These are phyloP conservation scores for Schrankia costaestrigalis DNA, from an alignment of 2,888 invertebrate genomes.

Conservation along the genomic window DNA sequence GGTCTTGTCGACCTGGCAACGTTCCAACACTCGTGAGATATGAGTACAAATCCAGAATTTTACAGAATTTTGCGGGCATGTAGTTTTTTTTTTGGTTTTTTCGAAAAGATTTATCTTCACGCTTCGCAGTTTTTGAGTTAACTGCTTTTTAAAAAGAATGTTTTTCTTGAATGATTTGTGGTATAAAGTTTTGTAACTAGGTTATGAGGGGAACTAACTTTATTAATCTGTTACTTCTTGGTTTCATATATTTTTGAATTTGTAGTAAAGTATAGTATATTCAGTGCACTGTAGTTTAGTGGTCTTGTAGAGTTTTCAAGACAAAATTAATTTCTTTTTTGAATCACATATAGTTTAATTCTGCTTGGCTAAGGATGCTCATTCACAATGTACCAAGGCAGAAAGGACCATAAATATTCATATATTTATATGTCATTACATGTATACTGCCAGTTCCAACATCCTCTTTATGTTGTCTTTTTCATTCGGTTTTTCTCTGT, in stretches of 20 bases:
- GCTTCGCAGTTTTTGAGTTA: conserved; percentile 18
- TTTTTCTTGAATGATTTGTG: conserved; percentile 15
- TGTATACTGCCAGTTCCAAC: too few species aligned
- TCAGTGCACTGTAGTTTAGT: too few species aligned
- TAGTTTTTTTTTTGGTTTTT: conserved; percentile 18
- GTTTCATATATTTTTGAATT: background rate
- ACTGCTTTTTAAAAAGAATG: conserved; percentile 9
- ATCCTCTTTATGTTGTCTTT: too few species aligned
- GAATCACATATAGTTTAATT: too few species aligned
- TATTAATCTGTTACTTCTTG: background rate
- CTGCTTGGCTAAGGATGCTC: too few species aligned
- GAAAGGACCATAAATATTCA: too few species aligned
- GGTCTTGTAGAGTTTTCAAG: too few species aligned
- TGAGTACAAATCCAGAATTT: conserved; percentile 28
- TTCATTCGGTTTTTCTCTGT: too few species aligned
- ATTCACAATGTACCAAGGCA: too few species aligned
- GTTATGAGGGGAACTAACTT: background rate
- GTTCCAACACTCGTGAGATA: conserved; percentile 37
- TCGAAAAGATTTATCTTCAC: conserved; percentile 33
- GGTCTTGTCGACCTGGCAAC: conserved; percentile 24
- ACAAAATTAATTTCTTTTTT: too few species aligned
- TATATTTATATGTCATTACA: too few species aligned
- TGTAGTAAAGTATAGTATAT: too few species aligned
- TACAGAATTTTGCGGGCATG: conserved; percentile 29
- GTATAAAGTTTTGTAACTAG: conserved; percentile 1